Conservation (phyloP, 2,888 invertebrate genomes). For the Habrosyne pyritoides region DNA sequence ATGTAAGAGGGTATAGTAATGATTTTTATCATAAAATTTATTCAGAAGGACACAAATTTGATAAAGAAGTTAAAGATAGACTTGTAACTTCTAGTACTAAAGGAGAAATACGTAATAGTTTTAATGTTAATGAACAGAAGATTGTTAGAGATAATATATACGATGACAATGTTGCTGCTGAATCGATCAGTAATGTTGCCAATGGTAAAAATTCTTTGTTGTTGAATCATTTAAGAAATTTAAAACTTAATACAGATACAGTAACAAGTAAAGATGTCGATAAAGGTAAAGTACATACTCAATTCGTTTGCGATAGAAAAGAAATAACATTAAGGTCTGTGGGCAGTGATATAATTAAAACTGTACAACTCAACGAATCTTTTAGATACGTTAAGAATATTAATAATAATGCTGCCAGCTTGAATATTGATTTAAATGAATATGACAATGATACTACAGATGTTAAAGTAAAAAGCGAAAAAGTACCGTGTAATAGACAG, state of each 20-base stretch:
- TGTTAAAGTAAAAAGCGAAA: neutral
- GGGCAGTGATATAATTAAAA: neutral
- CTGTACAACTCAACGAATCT: neutral
- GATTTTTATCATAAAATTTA: no score
- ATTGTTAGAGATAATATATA: no score
- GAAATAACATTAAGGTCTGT: neutral
- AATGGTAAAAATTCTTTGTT: neutral
- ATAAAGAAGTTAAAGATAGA: neutral
- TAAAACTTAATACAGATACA: neutral
- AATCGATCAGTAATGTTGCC: no score
- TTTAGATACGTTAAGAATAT: neutral
- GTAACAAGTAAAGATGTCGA: neutral
- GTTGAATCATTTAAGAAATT: neutral
- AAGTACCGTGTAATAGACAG: neutral
- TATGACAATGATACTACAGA: neutral
- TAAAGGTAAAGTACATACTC: neutral
- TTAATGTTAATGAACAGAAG: no score
- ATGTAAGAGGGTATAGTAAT: no score
- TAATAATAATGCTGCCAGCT: no score
- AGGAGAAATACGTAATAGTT: neutral
- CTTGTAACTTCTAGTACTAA: neutral
- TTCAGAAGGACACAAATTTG: neutral
- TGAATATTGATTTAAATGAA: neutral
- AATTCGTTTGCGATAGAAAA: neutral
- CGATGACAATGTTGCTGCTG: no score